Conservation (phyloP, 2,888 invertebrate genomes). For the Argyresthia albistria region DNA sequence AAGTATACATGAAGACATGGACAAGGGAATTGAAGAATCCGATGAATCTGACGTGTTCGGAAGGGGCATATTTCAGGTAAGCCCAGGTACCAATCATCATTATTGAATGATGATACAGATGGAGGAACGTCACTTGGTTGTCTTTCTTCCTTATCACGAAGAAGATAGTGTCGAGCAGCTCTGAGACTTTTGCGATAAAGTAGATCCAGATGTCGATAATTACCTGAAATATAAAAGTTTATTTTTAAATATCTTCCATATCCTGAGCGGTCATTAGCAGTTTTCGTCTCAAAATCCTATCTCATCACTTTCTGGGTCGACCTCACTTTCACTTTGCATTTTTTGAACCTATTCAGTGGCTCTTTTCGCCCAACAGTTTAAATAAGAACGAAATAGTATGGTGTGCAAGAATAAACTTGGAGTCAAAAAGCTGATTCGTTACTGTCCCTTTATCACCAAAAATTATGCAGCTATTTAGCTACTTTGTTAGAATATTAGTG, state of each 20-base stretch:
- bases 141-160: slow-evolving; percentile 87
- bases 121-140: slow-evolving; percentile 88
- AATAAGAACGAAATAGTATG: too few species aligned
- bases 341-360: too few species aligned
- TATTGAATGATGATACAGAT: slow-evolving; percentile 88
- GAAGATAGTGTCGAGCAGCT: slow-evolving; percentile 86
- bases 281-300: neutral
- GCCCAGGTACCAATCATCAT: slow-evolving; percentile 85
- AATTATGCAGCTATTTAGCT: neutral
- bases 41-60: slow-evolving; percentile 80
- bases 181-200: slow-evolving; percentile 82
- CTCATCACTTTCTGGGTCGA: too few species aligned
- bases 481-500: neutral
- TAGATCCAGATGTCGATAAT: slow-evolving; percentile 74
- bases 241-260: neutral
- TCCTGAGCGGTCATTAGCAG: neutral
- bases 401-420: too few species aligned
- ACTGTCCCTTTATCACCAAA: too few species aligned
- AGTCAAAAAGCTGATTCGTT: too few species aligned
- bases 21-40: slow-evolving; percentile 82
- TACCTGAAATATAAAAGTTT: slow-evolving; percentile 54
- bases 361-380: too few species aligned
- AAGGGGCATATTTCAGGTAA: slow-evolving; percentile 81
- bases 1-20: slow-evolving; percentile 87
- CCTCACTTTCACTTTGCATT: too few species aligned